Conservation (phyloP, 2,797 vertebrate genomes). For the Lithobates sylvaticus region DNA sequence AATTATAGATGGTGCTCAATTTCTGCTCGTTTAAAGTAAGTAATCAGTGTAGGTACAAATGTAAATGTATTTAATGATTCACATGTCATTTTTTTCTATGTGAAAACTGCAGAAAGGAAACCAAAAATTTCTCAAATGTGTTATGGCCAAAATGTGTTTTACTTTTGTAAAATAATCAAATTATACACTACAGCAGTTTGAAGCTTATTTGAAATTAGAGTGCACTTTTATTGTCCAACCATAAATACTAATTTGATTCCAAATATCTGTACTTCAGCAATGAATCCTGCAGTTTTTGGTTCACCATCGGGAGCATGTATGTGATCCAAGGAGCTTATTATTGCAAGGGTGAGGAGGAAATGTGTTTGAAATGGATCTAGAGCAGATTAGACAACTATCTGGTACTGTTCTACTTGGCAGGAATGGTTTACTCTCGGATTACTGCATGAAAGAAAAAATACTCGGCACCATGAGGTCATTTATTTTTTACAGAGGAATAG, state of each 20-base stretch:
- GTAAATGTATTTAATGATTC: not conserved
- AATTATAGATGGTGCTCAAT: not conserved
- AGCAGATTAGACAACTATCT: slow-evolving; percentile 15
- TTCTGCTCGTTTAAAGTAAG: not conserved
- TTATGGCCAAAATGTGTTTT: not conserved
- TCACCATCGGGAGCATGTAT: slow-evolving; percentile 3
- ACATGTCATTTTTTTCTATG: not conserved
- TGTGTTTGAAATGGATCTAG: slow-evolving; percentile 43
- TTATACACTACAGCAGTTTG: not conserved
- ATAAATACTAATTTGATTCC: not conserved
- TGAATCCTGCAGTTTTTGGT: not conserved
- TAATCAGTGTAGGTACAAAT: not conserved
- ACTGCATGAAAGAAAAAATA: slow-evolving; percentile 62
- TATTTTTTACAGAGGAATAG: slow-evolving; percentile 69
- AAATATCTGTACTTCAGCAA: not conserved
- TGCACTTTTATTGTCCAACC: not conserved
- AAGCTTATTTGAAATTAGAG: not conserved
- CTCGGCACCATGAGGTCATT: slow-evolving; percentile 66
- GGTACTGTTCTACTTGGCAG: slow-evolving; percentile 59
- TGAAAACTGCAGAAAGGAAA: not conserved
- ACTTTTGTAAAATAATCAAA: too few relatives aligned
- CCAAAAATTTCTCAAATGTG: not conserved
- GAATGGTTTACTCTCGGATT: slow-evolving; percentile 48
- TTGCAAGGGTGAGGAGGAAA: not conserved
- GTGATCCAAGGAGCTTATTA: slow-evolving; percentile 17